A percentile compares a stretch with the other conserved stretches of the same genome.
Conservation (phyloP, 2,797 vertebrate species). For the Dicrostonyx torquatus region DNA sequence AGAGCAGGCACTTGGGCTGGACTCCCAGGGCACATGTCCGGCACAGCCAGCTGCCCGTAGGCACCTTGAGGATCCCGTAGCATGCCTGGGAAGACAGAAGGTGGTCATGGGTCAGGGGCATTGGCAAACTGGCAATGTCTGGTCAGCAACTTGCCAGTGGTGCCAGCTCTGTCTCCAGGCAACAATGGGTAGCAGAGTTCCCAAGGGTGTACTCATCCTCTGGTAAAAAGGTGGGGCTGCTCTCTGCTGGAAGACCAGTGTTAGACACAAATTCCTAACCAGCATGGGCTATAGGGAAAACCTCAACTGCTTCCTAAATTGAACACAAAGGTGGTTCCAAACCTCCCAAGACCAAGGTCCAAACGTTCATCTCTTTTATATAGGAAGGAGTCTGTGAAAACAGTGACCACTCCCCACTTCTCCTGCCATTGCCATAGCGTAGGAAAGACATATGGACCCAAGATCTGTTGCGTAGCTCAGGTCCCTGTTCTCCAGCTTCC, state of each 20-base stretch:
- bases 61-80: constrained; percentile 98
- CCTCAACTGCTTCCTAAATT: neutral
- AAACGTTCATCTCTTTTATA: neutral
- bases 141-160: neutral
- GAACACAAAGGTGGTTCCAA: neutral
- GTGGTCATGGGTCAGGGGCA: neutral
- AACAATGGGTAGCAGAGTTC: neutral
- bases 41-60: constrained; percentile 97
- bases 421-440: rapidly evolving
- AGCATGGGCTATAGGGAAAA: neutral
- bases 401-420: neutral
- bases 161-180: neutral
- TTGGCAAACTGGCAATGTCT: neutral
- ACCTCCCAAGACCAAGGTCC: neutral
- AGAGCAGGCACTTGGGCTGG: constrained; percentile 97
- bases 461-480: no score
- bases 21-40: constrained; percentile 96
- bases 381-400: neutral
- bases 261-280: neutral
- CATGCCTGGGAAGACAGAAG: constrained; percentile 89
- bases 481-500: neutral
- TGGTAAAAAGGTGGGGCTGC: neutral
- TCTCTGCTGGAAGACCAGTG: constrained; percentile 32
- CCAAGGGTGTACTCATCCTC: neutral
- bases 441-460: neutral